Evolutionary conservation across 2,888 invertebrate genomes (phyloP).

Genomic region (Chloroclystis v-ata): DNA sequence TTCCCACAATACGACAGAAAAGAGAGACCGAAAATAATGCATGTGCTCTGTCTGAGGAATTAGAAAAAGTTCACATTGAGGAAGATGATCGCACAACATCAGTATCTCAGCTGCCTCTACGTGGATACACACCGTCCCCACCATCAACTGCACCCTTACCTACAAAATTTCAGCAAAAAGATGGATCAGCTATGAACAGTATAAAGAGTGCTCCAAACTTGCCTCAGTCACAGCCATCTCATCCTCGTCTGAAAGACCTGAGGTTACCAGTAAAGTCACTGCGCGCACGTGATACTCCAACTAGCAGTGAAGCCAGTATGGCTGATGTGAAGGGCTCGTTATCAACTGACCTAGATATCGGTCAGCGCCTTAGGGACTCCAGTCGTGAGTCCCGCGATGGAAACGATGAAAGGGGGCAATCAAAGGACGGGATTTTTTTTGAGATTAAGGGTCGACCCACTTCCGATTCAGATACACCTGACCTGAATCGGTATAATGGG

Average conservation of each 20-base stretch:
- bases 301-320: conserved; percentile 81
- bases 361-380: conserved; percentile 71
- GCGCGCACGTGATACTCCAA: conserved; percentile 79
- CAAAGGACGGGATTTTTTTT: conserved; percentile 83
- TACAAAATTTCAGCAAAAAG: conserved; percentile 87
- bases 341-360: conserved; percentile 68
- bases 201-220: conserved; percentile 89
- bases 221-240: conserved; percentile 82
- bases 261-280: conserved; percentile 85
- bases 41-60: conserved; percentile 69
- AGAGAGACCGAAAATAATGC: conserved; percentile 65
- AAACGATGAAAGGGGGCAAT: conserved; percentile 84
- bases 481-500: conserved; percentile 75
- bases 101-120: conserved; percentile 80
- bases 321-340: conserved; percentile 78
- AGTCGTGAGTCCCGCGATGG: conserved; percentile 79
- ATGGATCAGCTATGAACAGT: conserved; percentile 84
- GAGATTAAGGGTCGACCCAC: conserved; percentile 85
- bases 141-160: conserved; percentile 91
- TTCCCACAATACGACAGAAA: conserved; percentile 77
- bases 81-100: conserved; percentile 76
- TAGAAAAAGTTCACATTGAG: conserved; percentile 81
- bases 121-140: conserved; percentile 88
- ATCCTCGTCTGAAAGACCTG: conserved; percentile 84
- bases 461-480: conserved; percentile 76